Conservation (phyloP, 2,797 vertebrate genomes). For the Myotis planiceps region DNA sequence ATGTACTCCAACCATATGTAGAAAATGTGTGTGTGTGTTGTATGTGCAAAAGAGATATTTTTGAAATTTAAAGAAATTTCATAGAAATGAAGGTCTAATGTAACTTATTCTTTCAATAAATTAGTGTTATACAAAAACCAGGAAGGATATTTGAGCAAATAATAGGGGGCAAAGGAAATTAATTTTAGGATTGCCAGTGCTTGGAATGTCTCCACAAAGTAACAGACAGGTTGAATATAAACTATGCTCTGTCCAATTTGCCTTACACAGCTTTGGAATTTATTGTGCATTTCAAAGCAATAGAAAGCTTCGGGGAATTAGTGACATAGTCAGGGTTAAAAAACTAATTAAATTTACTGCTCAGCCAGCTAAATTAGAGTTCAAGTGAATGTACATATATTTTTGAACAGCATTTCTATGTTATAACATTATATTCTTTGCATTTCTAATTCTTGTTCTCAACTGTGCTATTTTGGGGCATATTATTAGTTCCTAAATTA, state of each 20-base stretch:
- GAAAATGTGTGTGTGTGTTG: neutral
- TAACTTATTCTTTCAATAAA: neutral
- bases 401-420: neutral
- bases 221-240: neutral
- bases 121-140: neutral
- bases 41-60: neutral
- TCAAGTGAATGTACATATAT: neutral
- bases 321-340: neutral
- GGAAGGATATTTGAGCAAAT: neutral
- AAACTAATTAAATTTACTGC: constrained; percentile 20
- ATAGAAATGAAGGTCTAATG: neutral
- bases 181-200: neutral
- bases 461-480: neutral
- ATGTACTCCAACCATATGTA: neutral
- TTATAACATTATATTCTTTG: neutral
- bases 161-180: neutral
- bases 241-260: neutral
- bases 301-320: neutral
- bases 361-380: neutral
- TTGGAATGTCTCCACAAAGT: neutral
- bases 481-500: constrained; percentile 22
- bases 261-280: neutral
- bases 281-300: neutral
- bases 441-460: neutral
- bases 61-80: neutral